Conservation (phyloP, 2,113 vertebrate genomes). For the Bagarius yarrelli region DNA sequence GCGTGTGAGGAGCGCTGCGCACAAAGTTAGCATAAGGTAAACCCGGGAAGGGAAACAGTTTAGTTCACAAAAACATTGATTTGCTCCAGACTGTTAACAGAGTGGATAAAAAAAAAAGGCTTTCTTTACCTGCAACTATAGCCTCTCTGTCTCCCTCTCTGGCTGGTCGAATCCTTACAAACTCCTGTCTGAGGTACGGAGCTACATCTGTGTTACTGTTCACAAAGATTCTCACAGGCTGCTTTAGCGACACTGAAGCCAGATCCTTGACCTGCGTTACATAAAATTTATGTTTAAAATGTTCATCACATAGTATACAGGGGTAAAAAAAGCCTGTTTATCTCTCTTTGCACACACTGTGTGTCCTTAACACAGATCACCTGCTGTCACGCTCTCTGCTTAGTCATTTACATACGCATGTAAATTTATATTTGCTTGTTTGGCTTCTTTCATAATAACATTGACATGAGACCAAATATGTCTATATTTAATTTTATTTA, state of each 20-base stretch:
- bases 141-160: constrained; percentile 92
- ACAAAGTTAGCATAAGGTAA: background rate
- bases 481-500: too few species aligned
- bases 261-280: constrained; percentile 87
- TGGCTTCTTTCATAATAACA: background rate
- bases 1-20: constrained; percentile 85
- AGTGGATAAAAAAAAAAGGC: background rate
- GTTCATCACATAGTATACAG: background rate
- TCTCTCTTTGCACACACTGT: background rate
- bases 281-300: background rate
- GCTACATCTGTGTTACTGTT: constrained; percentile 98
- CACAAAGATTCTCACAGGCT: constrained; percentile 89
- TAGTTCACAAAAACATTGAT: background rate
- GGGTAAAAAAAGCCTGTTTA: background rate
- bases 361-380: background rate
- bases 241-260: constrained; percentile 90
- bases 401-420: background rate
- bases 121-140: constrained; percentile 81
- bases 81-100: background rate
- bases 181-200: constrained; percentile 93
- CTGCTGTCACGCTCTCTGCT: background rate
- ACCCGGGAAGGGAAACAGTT: background rate
- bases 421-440: background rate
- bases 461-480: background rate
- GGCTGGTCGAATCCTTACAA: constrained; percentile 86